A percentile compares a stretch with the other conserved stretches of the same genome.
Evolutionary conservation across 2,888 invertebrate genomes (phyloP).

Genomic region (Cantharis rustica): DNA sequence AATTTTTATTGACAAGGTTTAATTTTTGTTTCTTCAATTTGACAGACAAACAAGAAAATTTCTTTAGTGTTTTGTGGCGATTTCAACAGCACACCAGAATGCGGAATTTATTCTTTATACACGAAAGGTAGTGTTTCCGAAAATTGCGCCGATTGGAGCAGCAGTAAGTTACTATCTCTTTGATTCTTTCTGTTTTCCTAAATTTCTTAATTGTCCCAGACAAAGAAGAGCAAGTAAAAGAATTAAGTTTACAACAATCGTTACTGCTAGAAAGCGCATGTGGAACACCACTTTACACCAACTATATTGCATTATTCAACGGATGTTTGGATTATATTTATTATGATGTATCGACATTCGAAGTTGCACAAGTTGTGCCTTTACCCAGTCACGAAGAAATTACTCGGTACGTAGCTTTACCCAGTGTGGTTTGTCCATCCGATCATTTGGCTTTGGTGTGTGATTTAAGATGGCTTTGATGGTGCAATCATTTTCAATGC

Average conservation of each 20-base stretch:
- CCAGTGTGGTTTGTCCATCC: slow-evolving; percentile 88
- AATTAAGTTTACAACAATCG: slow-evolving; percentile 69
- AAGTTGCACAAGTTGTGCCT: slow-evolving; percentile 74
- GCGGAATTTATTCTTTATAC: slow-evolving; percentile 79
- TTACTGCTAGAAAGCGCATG: slow-evolving; percentile 75
- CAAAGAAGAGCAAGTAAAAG: slow-evolving; percentile 65
- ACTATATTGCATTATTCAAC: slow-evolving; percentile 79
- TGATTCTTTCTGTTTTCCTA: slow-evolving; percentile 7
- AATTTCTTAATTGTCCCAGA: slow-evolving; percentile 58
- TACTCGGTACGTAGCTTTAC: slow-evolving; percentile 75
- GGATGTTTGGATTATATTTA: slow-evolving; percentile 93
- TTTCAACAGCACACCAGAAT: slow-evolving; percentile 87
- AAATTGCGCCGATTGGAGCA: slow-evolving; percentile 75
- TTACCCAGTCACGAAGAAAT: slow-evolving; percentile 80
- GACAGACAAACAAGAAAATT: slow-evolving; percentile 58
- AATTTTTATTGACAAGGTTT: neutral
- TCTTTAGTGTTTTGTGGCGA: slow-evolving; percentile 87
- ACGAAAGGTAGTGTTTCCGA: slow-evolving; percentile 69
- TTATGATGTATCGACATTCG: slow-evolving; percentile 68
- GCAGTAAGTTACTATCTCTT: slow-evolving; percentile 63
- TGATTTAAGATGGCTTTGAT: slow-evolving; percentile 65
- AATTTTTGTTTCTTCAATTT: slow-evolving; percentile 24
- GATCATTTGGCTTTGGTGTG: slow-evolving; percentile 89
- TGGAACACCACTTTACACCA: slow-evolving; percentile 83
- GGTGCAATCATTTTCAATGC: neutral